Evolutionary conservation across 2,113 vertebrate genomes (phyloP), one percentile per base, ranked within the genome.

Genomic region (Syngnathus floridae): DNA sequence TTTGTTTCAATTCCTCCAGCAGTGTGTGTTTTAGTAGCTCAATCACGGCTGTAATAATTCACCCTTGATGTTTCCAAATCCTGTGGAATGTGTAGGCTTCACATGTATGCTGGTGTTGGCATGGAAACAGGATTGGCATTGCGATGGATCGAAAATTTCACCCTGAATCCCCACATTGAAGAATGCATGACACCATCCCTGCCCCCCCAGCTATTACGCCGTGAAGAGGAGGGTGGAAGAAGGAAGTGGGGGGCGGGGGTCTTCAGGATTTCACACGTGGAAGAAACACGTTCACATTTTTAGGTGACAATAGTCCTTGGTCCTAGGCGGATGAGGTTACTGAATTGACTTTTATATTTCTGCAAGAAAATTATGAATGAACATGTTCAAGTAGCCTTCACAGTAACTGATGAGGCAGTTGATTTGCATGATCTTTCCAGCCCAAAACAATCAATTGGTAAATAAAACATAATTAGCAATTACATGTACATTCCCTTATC

Each of bases 81-180:
- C 62, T 71, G 56, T 67, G 48, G 69, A 72, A 52, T 72, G 74
- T 85, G 76, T 78, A 81, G 68, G 73, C 65, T 61, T 80, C 62
- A 74, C 64, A 45, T 81, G 81, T 83, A 82, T 78, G 71, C 45
- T 69, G 73, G 75, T 81, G 90, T 91, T 90, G 84, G 88, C 88
- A 90, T 91, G 84, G 86, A 78, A 85, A 91, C 87, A 86, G 67
- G 62, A 79, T 73, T 76, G 65, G 76, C 75, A 67, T 85, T 84
- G 80, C 76, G 65, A 81, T 75, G 67, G 84, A 75, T 77, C 77
- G 71, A 72, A 88, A 87, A 82, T 82, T 85, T 86, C 70, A 83
- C 76, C 76, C 76, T 52, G 66, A 79, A 72, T 72, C 78, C 45
- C 19, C 68, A 76, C 55, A 43, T 40, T 71, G 43, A 73, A 64